A percentile compares a stretch with the other conserved stretches of the same genome.
These are phyloP conservation scores for Atta colombica DNA, from an alignment of 1,140 invertebrate species.

Conservation along the genomic window DNA sequence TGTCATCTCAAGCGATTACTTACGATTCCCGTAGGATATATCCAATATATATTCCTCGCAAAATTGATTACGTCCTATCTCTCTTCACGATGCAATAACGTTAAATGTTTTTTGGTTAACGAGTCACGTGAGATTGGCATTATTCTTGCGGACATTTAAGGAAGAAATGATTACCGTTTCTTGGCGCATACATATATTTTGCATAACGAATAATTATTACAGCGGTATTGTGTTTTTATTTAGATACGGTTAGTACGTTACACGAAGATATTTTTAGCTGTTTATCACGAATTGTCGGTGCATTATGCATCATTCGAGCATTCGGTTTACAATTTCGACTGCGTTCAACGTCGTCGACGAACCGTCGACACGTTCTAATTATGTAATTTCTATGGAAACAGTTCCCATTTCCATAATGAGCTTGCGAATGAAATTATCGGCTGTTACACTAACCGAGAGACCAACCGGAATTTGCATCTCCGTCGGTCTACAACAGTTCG, in stretches of 20 bases:
- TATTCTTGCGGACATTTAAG: constrained; percentile 48
- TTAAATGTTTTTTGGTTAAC: constrained; percentile 49
- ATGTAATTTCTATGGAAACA: constrained; percentile 61
- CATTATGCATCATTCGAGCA: constrained; percentile 1
- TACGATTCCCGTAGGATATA: constrained; percentile 10
- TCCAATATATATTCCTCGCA: constrained; percentile 8
- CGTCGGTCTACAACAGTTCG: not conserved
- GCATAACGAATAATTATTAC: not conserved
- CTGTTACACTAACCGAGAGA: constrained; percentile 41
- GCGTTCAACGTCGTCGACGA: not conserved
- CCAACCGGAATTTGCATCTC: constrained; percentile 48
- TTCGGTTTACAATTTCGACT: constrained; percentile 25
- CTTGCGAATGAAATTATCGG: constrained; percentile 59
- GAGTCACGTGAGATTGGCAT: constrained; percentile 57
- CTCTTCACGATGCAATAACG: constrained; percentile 54
- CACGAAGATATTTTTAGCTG: not conserved
- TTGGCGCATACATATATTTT: not conserved
- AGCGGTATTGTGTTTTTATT: constrained; percentile 23
- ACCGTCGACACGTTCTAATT: constrained; percentile 37
- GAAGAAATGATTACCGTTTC: constrained; percentile 21
- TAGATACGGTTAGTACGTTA: not conserved
- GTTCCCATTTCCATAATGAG: constrained; percentile 60
- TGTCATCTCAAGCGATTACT: constrained; percentile 29
- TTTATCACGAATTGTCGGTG: not conserved
- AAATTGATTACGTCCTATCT: constrained; percentile 34